These are phyloP conservation scores for Sander vitreus DNA, from an alignment of 2,113 vertebrate species.

Conservation along the genomic window DNA sequence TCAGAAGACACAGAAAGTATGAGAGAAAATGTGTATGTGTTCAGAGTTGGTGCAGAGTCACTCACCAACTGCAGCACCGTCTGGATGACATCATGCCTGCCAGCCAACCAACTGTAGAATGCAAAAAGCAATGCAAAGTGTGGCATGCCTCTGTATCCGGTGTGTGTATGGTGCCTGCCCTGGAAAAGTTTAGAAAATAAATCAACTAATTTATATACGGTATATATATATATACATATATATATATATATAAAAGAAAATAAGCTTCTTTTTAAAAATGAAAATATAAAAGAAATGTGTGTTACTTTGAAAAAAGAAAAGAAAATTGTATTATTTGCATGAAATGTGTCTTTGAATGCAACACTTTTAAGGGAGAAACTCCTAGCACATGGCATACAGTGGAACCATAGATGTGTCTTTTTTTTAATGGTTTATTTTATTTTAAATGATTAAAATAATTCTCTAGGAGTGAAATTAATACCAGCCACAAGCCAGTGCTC, in stretches of 20 bases:
- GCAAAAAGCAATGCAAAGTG: conserved; percentile 92
- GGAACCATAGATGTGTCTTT: conserved; percentile 61
- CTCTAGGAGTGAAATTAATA: conserved; percentile 32
- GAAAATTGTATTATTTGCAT: conserved; percentile 84
- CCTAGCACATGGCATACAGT: conserved; percentile 76
- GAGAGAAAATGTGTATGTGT: conserved; percentile 20
- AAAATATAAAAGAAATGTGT: conserved; percentile 84
- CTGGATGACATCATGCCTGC: conserved; percentile 88
- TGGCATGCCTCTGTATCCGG: conserved; percentile 92
- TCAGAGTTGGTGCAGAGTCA: conserved; percentile 34
- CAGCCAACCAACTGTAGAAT: conserved; percentile 88
- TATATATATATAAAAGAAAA: conserved; percentile 70
- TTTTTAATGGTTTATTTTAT: conserved; percentile 41
- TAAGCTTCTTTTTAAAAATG: conserved; percentile 89
- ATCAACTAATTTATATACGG: conserved; percentile 39
- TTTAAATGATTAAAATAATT: conserved; percentile 22
- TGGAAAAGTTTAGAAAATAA: conserved; percentile 73
- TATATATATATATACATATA: conserved; percentile 54
- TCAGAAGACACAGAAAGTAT: neutral
- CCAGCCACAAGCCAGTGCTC: conserved; percentile 46
- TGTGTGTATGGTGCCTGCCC: conserved; percentile 91
- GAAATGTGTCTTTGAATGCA: conserved; percentile 83
- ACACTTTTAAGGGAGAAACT: conserved; percentile 77
- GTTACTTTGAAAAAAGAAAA: conserved; percentile 74
- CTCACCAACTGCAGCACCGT: conserved; percentile 76